phyloP scores from a whole-genome alignment of 2,888 invertebrate species.

The Actias luna region DNA sequence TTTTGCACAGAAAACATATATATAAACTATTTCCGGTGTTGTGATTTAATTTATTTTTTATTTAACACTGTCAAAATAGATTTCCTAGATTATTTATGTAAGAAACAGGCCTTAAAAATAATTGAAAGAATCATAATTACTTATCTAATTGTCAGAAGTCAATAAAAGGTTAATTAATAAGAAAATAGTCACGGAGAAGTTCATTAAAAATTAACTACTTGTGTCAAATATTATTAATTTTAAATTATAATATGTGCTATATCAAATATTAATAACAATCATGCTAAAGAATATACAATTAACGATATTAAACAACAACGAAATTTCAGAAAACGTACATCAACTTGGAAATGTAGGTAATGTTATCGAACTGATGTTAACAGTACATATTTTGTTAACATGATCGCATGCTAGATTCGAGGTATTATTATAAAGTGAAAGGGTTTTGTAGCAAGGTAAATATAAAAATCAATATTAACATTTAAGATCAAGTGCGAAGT shows the following conservation, averaged over 20 bases:
- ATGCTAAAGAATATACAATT: slow-evolving; percentile 5
- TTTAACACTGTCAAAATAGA: neutral
- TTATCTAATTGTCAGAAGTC: neutral
- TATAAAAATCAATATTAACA: neutral
- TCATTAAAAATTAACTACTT: neutral
- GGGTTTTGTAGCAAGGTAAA: neutral
- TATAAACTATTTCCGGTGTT: no score
- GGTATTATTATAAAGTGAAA: neutral
- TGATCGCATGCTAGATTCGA: neutral
- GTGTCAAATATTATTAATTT: neutral
- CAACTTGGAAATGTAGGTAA: neutral
- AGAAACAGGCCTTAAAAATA: neutral
- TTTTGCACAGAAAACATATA: no score
- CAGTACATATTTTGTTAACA: neutral
- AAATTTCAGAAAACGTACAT: neutral
- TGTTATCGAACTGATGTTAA: neutral
- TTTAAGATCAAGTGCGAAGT: neutral
- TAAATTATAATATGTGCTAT: neutral
- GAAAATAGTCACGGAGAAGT: neutral
- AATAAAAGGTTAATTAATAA: neutral
- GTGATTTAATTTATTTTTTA: neutral
- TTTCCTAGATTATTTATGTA: neutral
- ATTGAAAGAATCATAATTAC: neutral
- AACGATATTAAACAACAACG: neutral
- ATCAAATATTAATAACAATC: neutral